Evolutionary conservation across 2,113 vertebrate genomes (phyloP), one percentile per base, ranked within the genome.

Genomic region (Pipra filicauda): DNA sequence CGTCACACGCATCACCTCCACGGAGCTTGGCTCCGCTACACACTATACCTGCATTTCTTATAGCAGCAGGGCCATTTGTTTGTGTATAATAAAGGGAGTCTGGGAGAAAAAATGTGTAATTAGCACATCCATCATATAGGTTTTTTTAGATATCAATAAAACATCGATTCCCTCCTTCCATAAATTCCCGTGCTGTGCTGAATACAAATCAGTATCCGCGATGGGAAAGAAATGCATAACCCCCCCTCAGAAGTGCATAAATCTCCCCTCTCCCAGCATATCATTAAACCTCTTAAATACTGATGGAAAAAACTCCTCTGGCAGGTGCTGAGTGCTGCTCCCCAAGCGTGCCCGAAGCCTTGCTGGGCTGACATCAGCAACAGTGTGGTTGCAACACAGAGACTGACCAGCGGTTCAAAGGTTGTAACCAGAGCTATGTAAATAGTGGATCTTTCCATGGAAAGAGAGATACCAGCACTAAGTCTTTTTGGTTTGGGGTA

Each of bases 61-160:
- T 11, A 67, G 43, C 69, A 64, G 67, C 51, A 6, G 44, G 39
- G 46, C 26, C 43, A n/a, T 82, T 91, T 71, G 66, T 92, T 95
- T 87, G 59, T 46, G 44, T 65, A 16, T 44, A 76, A 79, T 80
- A 96, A 91, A 86, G 57, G 20, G 14, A 75, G 18, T n/a, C 55
- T 51, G 51, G 62, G 72, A 83, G 82, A 67, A 89, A 89, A 92
- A 89, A 73, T 10, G 4, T 58, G 54, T 70, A 92, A 92, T 95
- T 87, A 92, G 76, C 91, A 84, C 88, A 94, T 93, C 90, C 77
- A 80, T 96, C 88, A 80, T 55, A 75, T 1, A 52, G 72, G 28
- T 43, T 95, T 93, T 78, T 75, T 75, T 27, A 86, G 94, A 41
- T 96, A 96, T 96, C 96, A 91, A 84, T 92, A 91, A 90, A 93